Evolutionary conservation across 2,888 invertebrate species (phyloP).

Genomic region (Sericinus montela): DNA sequence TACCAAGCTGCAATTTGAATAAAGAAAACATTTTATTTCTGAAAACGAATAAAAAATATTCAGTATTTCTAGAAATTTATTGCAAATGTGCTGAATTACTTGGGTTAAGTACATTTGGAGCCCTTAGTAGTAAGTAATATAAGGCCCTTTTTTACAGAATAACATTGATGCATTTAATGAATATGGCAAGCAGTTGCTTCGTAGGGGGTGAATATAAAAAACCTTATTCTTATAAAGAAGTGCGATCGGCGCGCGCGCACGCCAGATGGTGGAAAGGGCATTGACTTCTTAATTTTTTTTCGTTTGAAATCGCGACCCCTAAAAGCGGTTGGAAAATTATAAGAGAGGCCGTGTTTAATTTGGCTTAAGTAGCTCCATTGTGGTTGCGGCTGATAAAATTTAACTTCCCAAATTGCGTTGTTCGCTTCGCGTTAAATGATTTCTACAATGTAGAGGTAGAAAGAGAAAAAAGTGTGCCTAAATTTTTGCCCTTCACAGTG

Average conservation of each 20-base stretch:
- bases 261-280: slow-evolving; percentile 68
- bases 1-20: too few relatives aligned
- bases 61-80: too few relatives aligned
- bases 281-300: slow-evolving; percentile 63
- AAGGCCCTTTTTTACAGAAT: too few relatives aligned
- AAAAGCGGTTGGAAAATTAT: slow-evolving; percentile 59
- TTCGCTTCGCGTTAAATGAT: slow-evolving; percentile 5
- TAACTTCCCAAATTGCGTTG: slow-evolving; percentile 4
- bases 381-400: slow-evolving; percentile 29
- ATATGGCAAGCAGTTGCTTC: slow-evolving; percentile 38
- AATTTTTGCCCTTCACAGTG: too few relatives aligned
- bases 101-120: too few relatives aligned
- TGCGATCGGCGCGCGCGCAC: slow-evolving; percentile 45
- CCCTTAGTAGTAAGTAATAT: too few relatives aligned
- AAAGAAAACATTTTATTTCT: too few relatives aligned
- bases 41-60: too few relatives aligned
- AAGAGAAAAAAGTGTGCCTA: too few relatives aligned
- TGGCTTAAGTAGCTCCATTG: slow-evolving; percentile 49
- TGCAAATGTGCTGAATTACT: too few relatives aligned
- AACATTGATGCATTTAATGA: slow-evolving; percentile 8
- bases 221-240: slow-evolving; percentile 25
- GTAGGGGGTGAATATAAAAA: slow-evolving; percentile 45
- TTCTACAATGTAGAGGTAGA: background rate
- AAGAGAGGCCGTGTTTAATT: slow-evolving; percentile 48
- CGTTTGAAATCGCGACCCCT: slow-evolving; percentile 64